Evolutionary conservation across 2,888 invertebrate genomes (phyloP).

Genomic region (Lepetodrilus schrolli): DNA sequence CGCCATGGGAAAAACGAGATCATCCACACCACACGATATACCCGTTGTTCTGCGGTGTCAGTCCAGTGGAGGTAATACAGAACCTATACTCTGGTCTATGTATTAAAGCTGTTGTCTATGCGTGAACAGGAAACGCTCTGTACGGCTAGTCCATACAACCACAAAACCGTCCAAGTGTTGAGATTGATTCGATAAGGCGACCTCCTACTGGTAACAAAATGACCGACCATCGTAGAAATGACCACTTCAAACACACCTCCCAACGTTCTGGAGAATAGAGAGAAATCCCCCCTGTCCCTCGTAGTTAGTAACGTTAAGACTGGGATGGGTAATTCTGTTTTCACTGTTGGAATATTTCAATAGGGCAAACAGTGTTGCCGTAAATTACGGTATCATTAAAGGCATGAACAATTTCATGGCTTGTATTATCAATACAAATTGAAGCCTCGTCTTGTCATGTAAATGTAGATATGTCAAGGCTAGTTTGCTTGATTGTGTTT

Average conservation of each 20-base stretch:
- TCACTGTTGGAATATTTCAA: not conserved
- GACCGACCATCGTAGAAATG: constrained; percentile 12
- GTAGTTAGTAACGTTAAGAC: not conserved
- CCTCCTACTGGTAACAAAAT: constrained; percentile 20
- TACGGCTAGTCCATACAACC: too few relatives aligned
- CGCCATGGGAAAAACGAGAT: not conserved
- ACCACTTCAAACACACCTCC: constrained; percentile 17
- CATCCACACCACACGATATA: too few relatives aligned
- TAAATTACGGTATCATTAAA: constrained; percentile 5
- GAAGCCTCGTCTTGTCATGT: not conserved
- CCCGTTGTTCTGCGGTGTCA: too few relatives aligned
- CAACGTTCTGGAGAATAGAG: not conserved
- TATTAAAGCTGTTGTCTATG: too few relatives aligned
- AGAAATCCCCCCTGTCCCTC: not conserved
- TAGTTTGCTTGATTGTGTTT: constrained; percentile 8
- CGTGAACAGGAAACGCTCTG: too few relatives aligned
- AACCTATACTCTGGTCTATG: too few relatives aligned
- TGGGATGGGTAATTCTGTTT: not conserved
- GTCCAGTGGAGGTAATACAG: too few relatives aligned
- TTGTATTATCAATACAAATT: not conserved
- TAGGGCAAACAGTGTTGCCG: not conserved
- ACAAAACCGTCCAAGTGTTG: not conserved
- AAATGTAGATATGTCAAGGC: not conserved
- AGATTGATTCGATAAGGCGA: not conserved
- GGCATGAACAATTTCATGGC: not conserved